Evolutionary conservation across 2,888 invertebrate genomes (phyloP), one percentile per base, ranked within the genome.

Genomic region (Archips xylosteana): DNA sequence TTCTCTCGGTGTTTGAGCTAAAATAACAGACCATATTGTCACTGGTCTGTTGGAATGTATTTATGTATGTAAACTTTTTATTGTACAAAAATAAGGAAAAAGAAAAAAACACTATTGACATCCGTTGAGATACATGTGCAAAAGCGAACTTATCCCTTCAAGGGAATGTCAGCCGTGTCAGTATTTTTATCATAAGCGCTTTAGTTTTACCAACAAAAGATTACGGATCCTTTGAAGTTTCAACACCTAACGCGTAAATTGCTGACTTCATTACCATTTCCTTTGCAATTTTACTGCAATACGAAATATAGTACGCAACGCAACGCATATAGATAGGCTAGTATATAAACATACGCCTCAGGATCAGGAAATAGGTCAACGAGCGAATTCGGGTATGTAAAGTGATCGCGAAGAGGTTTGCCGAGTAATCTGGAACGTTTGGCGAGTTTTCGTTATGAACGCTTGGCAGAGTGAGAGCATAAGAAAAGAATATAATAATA

Each of bases 301-400:
- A 32, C 32, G 51, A 32, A 45, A 65, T 42, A 60, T 39, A 59
- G 59, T 36, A 51, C n/a, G n/a, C 49, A 5, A 45, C 45, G 3
- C 10, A 0, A 45, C 10, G n/a, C n/a, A 42, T 42, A 9, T 42
- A 42, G 12, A 12, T 47, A 47, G 12, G 45, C 57, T 45, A 60
- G 42, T 63, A 60, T 23, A 59, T 54, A 23, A 23, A 23, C 0
- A 70, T 63, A 12, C 32, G n/a, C 51, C 34, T 23, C 0, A 23
- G 23, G 23, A 23, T 54, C 59, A 13, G 67, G 34, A 72, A 67
- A 47, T 71, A 54, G 68, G 68, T 63, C 68, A 63, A 36, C 10
- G 23, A 49, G 49, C n/a, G 51, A 32, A 54, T 59, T 59, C 57
- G 49, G 47, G 42, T 70, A 54, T 54, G 54, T 68, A 57, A 39